These are phyloP conservation scores for Latrodectus elegans DNA, from an alignment of 2,888 invertebrate genomes.

Conservation along the genomic window DNA sequence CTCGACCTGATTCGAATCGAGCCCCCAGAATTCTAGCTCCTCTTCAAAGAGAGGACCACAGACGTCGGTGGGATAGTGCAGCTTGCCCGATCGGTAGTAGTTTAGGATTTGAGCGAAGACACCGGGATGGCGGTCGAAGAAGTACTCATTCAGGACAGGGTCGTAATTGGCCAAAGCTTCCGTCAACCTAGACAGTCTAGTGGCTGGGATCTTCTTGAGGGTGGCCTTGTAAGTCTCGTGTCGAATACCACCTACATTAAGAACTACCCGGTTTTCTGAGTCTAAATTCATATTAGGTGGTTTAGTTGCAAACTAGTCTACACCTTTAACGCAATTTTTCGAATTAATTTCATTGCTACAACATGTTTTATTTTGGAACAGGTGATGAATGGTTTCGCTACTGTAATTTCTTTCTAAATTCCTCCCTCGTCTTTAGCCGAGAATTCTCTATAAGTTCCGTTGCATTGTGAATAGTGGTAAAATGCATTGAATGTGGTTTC, in stretches of 20 bases:
- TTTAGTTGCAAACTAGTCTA: neutral
- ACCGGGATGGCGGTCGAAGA: slow-evolving; percentile 97
- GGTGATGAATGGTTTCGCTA: no score
- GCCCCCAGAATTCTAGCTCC: slow-evolving; percentile 99
- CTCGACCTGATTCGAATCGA: slow-evolving; percentile 98
- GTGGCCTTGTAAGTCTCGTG: slow-evolving; percentile 97
- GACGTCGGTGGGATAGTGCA: slow-evolving; percentile 99
- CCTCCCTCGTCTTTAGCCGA: no score
- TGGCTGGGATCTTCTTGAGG: slow-evolving; percentile 97
- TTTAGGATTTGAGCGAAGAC: slow-evolving; percentile 96
- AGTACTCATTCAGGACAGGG: slow-evolving; percentile 99
- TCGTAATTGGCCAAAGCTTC: slow-evolving; percentile 99
- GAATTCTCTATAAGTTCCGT: no score
- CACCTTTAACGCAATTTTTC: no score
- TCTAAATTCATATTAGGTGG: slow-evolving; percentile 84
- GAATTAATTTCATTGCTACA: no score
- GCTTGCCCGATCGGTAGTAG: slow-evolving; percentile 98
- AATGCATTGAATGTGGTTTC: no score
- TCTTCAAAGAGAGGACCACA: slow-evolving; percentile 99
- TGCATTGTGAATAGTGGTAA: no score
- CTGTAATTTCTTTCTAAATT: no score
- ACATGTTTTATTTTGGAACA: no score
- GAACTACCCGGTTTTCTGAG: slow-evolving; percentile 97
- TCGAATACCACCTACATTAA: slow-evolving; percentile 98
- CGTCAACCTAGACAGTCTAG: slow-evolving; percentile 88